Conservation (phyloP, 1,140 invertebrate species). For the Bombus difficillimus region DNA sequence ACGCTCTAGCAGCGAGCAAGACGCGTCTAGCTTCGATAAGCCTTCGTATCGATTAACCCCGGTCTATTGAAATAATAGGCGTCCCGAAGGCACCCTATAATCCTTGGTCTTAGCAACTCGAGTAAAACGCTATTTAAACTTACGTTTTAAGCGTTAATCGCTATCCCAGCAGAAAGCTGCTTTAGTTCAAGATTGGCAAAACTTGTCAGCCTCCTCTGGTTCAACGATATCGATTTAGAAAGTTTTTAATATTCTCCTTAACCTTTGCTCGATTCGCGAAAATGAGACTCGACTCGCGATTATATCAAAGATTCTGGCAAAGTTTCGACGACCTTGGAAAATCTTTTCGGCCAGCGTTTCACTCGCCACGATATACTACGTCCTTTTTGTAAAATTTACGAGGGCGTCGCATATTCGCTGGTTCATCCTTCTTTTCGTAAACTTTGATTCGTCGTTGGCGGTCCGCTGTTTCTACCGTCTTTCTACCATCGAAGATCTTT, state of each 20-base stretch:
- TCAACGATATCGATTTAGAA: background rate
- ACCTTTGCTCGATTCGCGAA: too few species aligned
- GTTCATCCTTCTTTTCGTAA: too few species aligned
- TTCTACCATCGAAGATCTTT: background rate
- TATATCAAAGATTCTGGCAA: too few species aligned
- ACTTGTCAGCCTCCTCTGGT: background rate
- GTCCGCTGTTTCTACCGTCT: background rate
- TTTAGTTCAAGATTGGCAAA: background rate
- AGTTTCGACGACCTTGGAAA: too few species aligned
- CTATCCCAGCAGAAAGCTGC: background rate
- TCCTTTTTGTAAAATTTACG: too few species aligned
- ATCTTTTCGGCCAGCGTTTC: too few species aligned
- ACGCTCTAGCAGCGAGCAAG: fast-evolving
- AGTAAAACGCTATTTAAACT: conserved; percentile 7
- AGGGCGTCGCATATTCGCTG: too few species aligned
- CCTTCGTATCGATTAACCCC: conserved; percentile 51
- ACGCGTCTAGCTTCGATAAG: conserved; percentile 16
- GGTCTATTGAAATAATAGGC: conserved; percentile 29
- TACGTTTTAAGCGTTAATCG: background rate
- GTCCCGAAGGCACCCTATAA: conserved; percentile 2
- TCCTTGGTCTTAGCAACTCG: conserved; percentile 4
- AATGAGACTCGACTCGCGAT: too few species aligned
- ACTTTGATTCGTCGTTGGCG: too few species aligned
- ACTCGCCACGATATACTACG: too few species aligned
- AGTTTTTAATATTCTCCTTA: too few species aligned